A percentile compares a stretch with the other conserved stretches of the same genome.
These are phyloP conservation scores for Perca flavescens DNA, from an alignment of 2,113 vertebrate genomes.

Conservation along the genomic window DNA sequence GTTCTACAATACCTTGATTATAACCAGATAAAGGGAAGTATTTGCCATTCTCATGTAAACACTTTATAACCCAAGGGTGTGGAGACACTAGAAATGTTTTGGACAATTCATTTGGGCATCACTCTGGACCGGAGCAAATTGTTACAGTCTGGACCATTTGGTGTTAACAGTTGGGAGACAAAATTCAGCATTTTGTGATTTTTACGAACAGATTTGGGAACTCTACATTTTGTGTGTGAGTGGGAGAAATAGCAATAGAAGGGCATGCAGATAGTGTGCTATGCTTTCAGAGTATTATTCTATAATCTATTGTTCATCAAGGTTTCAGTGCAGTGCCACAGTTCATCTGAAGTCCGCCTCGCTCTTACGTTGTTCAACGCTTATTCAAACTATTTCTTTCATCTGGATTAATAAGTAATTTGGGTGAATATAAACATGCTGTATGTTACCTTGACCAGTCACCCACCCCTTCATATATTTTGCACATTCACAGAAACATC, in stretches of 20 bases:
- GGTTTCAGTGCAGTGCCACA: background rate
- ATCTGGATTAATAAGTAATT: background rate
- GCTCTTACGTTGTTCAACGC: background rate
- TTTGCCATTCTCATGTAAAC: background rate
- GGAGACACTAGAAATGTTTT: background rate
- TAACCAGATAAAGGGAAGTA: constrained; percentile 7
- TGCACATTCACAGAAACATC: constrained; percentile 67
- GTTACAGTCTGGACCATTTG: background rate
- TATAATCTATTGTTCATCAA: background rate
- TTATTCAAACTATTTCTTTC: background rate
- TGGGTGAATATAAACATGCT: background rate
- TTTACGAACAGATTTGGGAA: background rate
- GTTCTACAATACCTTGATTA: background rate
- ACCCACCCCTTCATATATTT: background rate
- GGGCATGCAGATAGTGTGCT: background rate
- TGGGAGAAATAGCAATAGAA: background rate
- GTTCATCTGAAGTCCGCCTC: constrained; percentile 1
- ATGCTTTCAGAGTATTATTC: background rate
- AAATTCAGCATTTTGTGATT: constrained; percentile 24
- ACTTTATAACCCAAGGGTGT: background rate
- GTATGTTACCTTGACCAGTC: background rate
- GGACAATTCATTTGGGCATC: constrained; percentile 23
- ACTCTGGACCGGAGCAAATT: constrained; percentile 1
- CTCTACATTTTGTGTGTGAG: background rate
- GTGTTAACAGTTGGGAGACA: constrained; percentile 10